phyloP scores from a whole-genome alignment of 2,888 invertebrate genomes.

The Thumatha senex region DNA sequence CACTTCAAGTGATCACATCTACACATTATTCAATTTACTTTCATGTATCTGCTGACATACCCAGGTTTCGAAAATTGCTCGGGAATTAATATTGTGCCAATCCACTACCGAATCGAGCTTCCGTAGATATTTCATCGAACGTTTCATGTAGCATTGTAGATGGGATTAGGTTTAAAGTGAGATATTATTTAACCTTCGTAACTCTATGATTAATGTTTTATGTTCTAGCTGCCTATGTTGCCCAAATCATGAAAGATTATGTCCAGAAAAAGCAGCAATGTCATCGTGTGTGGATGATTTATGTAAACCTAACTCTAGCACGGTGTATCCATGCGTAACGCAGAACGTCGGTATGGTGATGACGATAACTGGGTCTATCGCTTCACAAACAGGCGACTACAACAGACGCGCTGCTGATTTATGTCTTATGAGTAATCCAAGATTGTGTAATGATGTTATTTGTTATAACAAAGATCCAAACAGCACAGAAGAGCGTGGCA shows the following conservation, averaged over 20 bases:
- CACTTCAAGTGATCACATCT: too few relatives aligned
- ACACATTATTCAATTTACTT: too few relatives aligned
- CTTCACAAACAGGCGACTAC: background rate
- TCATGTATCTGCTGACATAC: too few relatives aligned
- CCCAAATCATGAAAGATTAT: background rate
- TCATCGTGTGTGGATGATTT: constrained; percentile 5
- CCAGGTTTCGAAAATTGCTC: too few relatives aligned
- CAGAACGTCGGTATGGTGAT: constrained; percentile 10
- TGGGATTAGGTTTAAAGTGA: too few relatives aligned
- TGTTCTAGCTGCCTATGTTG: constrained; percentile 6
- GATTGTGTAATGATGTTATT: background rate
- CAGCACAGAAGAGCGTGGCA: background rate
- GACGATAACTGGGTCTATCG: background rate
- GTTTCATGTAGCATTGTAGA: too few relatives aligned
- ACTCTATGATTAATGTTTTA: too few relatives aligned
- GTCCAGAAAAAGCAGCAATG: background rate
- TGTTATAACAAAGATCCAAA: constrained; percentile 6
- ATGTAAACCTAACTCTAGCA: constrained; percentile 7
- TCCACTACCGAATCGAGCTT: too few relatives aligned
- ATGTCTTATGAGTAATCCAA: constrained; percentile 3
- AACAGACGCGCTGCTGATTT: background rate
- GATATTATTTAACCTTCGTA: too few relatives aligned
- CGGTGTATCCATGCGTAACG: background rate
- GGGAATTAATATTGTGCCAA: too few relatives aligned
- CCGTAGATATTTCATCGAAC: too few relatives aligned